Percentiles rank a stretch among this genome's conserved stretches.
Evolutionary conservation across 2,888 invertebrate genomes (phyloP).

Genomic region (Sminthurides aquaticus): DNA sequence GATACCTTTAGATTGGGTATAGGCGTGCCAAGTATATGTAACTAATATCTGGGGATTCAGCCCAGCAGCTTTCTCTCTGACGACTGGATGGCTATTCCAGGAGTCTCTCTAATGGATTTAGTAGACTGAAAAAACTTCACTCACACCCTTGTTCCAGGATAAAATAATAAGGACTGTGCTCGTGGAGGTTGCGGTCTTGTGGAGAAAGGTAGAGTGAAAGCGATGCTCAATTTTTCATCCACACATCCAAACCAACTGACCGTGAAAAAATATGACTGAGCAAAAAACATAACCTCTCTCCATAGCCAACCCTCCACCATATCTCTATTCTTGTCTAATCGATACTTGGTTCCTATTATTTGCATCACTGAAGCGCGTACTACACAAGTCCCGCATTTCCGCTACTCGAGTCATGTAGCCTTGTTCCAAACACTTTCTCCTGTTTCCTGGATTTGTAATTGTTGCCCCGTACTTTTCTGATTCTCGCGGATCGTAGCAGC

Average conservation of each 20-base stretch:
- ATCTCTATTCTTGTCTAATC: constrained; percentile 1
- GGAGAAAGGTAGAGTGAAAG: not conserved
- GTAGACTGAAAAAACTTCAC: not conserved
- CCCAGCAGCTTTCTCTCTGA: too few species aligned
- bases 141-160: not conserved
- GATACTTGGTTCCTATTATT: not conserved
- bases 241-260: constrained; percentile 23
- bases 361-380: not conserved
- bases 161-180: not conserved
- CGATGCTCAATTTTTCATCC: constrained; percentile 24
- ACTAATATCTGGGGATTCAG: too few species aligned
- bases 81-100: too few species aligned
- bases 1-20: too few species aligned
- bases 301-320: not conserved
- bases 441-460: too few species aligned
- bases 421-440: too few species aligned
- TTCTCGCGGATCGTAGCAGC: too few species aligned
- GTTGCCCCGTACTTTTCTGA: too few species aligned
- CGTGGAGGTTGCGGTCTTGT: not conserved
- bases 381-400: too few species aligned
- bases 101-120: not conserved
- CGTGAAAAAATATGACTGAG: constrained; percentile 23
- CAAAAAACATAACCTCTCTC: constrained; percentile 5
- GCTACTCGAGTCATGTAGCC: constrained; percentile 1
- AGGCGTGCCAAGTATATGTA: too few species aligned